Evolutionary conservation across 2,113 vertebrate genomes (phyloP).

Genomic region (Etheostoma spectabile): DNA sequence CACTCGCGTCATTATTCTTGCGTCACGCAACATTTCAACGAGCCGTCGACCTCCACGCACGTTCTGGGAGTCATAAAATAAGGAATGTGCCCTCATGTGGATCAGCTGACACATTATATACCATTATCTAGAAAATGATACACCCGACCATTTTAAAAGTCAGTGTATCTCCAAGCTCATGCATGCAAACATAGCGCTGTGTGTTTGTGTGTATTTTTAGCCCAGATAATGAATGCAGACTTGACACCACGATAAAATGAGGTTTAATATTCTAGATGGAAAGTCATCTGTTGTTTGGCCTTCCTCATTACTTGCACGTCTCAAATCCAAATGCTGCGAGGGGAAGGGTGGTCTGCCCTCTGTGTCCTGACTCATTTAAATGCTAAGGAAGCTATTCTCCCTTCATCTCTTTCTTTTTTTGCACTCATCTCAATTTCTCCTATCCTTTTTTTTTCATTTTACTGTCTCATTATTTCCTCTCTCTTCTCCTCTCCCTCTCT

Average conservation of each 20-base stretch:
- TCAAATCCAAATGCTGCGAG: constrained; percentile 58
- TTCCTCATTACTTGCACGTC: constrained; percentile 73
- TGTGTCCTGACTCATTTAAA: constrained; percentile 73
- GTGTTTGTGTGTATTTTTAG: constrained; percentile 49
- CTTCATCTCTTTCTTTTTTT: constrained; percentile 47
- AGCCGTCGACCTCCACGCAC: background rate
- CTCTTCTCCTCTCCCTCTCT: constrained; percentile 9
- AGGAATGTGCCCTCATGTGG: constrained; percentile 22
- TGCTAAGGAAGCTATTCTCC: constrained; percentile 59
- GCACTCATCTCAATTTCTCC: constrained; percentile 50
- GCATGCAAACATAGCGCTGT: constrained; percentile 25
- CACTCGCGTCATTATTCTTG: constrained; percentile 37
- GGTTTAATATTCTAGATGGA: constrained; percentile 72
- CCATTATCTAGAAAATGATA: constrained; percentile 54
- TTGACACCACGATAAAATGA: constrained; percentile 67
- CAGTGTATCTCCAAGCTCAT: background rate
- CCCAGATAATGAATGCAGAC: constrained; percentile 63
- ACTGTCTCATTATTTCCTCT: constrained; percentile 51
- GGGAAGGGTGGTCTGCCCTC: constrained; percentile 61
- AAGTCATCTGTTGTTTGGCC: constrained; percentile 70
- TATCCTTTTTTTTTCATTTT: constrained; percentile 36
- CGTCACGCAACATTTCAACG: constrained; percentile 45
- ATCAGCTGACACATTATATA: constrained; percentile 41
- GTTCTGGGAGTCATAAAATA: constrained; percentile 36
- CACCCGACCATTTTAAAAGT: constrained; percentile 33